phyloP scores from a whole-genome alignment of 2,113 vertebrate genomes.

The Datnioides undecimradiatus region DNA sequence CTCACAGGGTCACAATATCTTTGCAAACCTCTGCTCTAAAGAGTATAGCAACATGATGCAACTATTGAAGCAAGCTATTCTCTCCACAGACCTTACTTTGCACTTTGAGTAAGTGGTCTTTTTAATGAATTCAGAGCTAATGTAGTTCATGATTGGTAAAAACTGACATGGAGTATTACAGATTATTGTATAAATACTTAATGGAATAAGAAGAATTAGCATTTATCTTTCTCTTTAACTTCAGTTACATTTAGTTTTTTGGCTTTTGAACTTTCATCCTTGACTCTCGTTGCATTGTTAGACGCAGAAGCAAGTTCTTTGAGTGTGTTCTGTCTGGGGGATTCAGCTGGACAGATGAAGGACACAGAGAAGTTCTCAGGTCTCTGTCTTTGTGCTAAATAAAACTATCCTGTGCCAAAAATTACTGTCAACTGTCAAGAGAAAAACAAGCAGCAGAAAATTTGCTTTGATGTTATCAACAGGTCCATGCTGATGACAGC shows the following conservation, averaged over 20 bases:
- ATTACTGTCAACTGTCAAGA: not conserved
- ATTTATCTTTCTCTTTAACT: not conserved
- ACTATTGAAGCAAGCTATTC: slow-evolving; percentile 86
- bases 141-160: not conserved
- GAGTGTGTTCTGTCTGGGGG: slow-evolving; percentile 79
- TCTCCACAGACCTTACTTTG: slow-evolving; percentile 87
- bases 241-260: slow-evolving; percentile 1
- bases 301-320: slow-evolving; percentile 84
- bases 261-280: not conserved
- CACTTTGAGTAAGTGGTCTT: slow-evolving; percentile 85
- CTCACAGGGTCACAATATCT: slow-evolving; percentile 87
- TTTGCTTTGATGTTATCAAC: slow-evolving; percentile 57
- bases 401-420: not conserved
- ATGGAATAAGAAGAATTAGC: not conserved
- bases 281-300: slow-evolving; percentile 61
- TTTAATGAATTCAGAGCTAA: slow-evolving; percentile 12
- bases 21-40: slow-evolving; percentile 86
- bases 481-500: slow-evolving; percentile 99
- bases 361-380: slow-evolving; percentile 83
- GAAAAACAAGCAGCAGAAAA: not conserved
- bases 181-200: not conserved
- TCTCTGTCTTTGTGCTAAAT: slow-evolving; percentile 44
- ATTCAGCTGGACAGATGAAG: slow-evolving; percentile 84
- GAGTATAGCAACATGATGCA: slow-evolving; percentile 89
- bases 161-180: not conserved